A percentile compares a stretch with the other conserved stretches of the same genome.
Evolutionary conservation across 2,113 vertebrate genomes (phyloP).

Genomic region (Calidris pygmaea): DNA sequence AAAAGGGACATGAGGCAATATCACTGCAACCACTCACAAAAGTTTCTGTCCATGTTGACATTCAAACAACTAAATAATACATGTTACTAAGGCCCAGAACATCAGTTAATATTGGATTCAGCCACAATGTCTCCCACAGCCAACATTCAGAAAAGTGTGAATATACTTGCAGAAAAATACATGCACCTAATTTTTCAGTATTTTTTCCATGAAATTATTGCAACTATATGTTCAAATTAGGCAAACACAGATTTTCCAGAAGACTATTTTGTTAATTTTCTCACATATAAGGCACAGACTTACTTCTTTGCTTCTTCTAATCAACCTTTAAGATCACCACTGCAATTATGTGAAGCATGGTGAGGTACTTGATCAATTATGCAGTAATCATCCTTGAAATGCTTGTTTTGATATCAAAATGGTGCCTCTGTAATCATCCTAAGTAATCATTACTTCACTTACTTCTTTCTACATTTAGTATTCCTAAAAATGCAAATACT

Average conservation of each 20-base stretch:
- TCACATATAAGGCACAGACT: not conserved
- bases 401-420: not conserved
- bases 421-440: not conserved
- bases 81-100: not conserved
- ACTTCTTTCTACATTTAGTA: not conserved
- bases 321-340: not conserved
- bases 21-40: not conserved
- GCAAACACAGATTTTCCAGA: not conserved
- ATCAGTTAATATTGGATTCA: not conserved
- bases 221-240: not conserved
- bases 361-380: not conserved
- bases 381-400: not conserved
- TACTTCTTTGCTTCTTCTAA: slow-evolving; percentile 3
- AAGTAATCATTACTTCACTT: not conserved
- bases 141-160: not conserved
- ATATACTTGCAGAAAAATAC: not conserved
- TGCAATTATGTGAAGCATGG: not conserved
- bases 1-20: not conserved
- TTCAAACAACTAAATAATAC: not conserved
- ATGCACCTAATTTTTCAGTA: not conserved
- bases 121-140: not conserved
- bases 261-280: not conserved
- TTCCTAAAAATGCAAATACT: not conserved
- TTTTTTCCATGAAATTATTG: not conserved
- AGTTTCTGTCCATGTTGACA: not conserved